A percentile compares a stretch with the other conserved stretches of the same genome.
phyloP scores from a whole-genome alignment of 2,797 vertebrate genomes.

The Karalla daura region DNA sequence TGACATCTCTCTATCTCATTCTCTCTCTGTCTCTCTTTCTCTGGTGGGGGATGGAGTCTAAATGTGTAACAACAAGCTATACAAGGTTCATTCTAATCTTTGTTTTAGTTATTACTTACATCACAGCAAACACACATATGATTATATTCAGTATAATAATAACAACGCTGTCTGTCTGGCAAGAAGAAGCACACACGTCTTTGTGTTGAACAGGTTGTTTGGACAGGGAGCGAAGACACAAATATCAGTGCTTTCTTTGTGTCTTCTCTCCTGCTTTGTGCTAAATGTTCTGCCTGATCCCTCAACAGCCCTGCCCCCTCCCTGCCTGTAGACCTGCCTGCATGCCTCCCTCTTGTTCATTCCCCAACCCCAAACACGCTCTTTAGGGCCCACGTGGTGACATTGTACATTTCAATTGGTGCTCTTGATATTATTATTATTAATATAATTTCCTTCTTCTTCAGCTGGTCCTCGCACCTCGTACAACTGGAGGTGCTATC shows the following conservation, averaged over 20 bases:
- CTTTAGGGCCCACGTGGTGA: conserved; percentile 58
- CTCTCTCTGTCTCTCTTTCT: conserved; percentile 65
- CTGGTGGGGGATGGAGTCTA: conserved; percentile 61
- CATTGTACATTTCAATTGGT: conserved; percentile 78
- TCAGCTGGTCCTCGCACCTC: conserved; percentile 80
- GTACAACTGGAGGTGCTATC: conserved; percentile 56
- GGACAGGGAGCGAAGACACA: conserved; percentile 63
- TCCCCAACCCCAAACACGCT: conserved; percentile 63
- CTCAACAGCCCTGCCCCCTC: conserved; percentile 67
- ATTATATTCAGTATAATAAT: conserved; percentile 84
- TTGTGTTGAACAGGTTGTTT: conserved; percentile 78
- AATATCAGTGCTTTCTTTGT: conserved; percentile 67
- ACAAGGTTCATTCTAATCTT: conserved; percentile 83
- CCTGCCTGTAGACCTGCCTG: conserved; percentile 76
- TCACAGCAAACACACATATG: conserved; percentile 81
- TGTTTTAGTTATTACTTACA: conserved; percentile 82
- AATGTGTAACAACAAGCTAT: conserved; percentile 80
- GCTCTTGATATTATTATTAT: conserved; percentile 65
- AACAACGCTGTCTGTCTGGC: too few relatives aligned
- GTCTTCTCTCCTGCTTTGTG: conserved; percentile 66
- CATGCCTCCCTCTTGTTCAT: conserved; percentile 74
- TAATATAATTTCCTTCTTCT: conserved; percentile 62
- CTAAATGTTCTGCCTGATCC: conserved; percentile 79
- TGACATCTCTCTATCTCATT: too few relatives aligned
- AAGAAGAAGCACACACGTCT: conserved; percentile 81